phyloP scores from a whole-genome alignment of 2,888 invertebrate species.

The Agrochola lychnidis region DNA sequence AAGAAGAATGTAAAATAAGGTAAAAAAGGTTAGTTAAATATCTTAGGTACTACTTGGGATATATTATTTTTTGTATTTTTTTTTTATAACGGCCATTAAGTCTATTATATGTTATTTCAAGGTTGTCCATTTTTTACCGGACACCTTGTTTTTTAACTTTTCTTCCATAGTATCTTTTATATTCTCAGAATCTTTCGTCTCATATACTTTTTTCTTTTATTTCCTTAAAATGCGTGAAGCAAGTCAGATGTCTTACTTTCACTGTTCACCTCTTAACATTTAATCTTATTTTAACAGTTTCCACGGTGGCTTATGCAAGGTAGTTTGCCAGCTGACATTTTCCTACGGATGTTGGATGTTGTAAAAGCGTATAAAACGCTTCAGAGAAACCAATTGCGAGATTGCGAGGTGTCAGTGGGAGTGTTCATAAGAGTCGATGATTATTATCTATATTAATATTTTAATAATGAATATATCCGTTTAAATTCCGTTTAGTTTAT shows the following conservation, averaged over 20 bases:
- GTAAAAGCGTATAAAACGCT: slow-evolving; percentile 47
- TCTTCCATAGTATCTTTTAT: background rate
- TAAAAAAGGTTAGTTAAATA: too few species aligned
- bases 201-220: background rate
- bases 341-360: slow-evolving; percentile 32
- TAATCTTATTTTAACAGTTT: slow-evolving; percentile 52
- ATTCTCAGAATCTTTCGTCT: background rate
- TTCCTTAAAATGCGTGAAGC: slow-evolving; percentile 29
- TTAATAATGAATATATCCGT: background rate
- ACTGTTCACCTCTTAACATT: slow-evolving; percentile 54
- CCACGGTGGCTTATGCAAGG: slow-evolving; percentile 50
- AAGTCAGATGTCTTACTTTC: slow-evolving; percentile 32
- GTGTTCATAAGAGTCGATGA: slow-evolving; percentile 11
- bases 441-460: background rate
- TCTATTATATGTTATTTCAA: too few species aligned
- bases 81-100: too few species aligned
- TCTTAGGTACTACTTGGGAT: too few species aligned
- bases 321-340: slow-evolving; percentile 43
- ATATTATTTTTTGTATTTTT: too few species aligned
- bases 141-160: background rate
- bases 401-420: slow-evolving; percentile 3
- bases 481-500: background rate
- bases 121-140: too few species aligned
- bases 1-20: too few species aligned
- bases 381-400: slow-evolving; percentile 23